A percentile compares a stretch with the other conserved stretches of the same genome.
phyloP scores from a whole-genome alignment of 2,797 vertebrate species.

The Meriones psammophilus region DNA sequence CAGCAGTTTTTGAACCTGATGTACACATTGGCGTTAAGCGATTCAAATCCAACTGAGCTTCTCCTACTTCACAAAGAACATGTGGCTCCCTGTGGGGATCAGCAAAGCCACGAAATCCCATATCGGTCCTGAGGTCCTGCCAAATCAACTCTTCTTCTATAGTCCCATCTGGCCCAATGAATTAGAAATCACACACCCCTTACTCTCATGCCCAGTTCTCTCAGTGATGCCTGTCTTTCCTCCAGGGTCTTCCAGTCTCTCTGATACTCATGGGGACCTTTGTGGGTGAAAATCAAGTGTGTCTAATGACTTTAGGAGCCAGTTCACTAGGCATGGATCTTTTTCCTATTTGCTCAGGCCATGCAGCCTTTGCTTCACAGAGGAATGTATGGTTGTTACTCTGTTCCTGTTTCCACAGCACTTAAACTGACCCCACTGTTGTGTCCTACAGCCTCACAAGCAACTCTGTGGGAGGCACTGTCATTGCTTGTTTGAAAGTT shows the following conservation, averaged over 20 bases:
- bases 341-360: not conserved
- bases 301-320: not conserved
- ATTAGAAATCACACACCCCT: not conserved
- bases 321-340: not conserved
- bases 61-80: not conserved
- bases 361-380: not conserved
- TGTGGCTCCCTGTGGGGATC: not conserved
- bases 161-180: not conserved
- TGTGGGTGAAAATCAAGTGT: not conserved
- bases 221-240: not conserved
- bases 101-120: too few relatives aligned
- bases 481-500: too few relatives aligned
- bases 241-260: not conserved
- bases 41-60: not conserved
- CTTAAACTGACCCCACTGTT: too few relatives aligned
- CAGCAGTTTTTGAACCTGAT: not conserved
- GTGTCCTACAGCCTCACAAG: too few relatives aligned
- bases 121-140: not conserved
- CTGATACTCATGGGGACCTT: not conserved
- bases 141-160: not conserved
- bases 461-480: too few relatives aligned
- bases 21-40: not conserved
- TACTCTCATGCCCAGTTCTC: not conserved
- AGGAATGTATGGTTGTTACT: not conserved
- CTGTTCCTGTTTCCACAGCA: not conserved